These are phyloP conservation scores for Dolichotis patagonum DNA, from an alignment of 2,113 vertebrate species.

Conservation along the genomic window DNA sequence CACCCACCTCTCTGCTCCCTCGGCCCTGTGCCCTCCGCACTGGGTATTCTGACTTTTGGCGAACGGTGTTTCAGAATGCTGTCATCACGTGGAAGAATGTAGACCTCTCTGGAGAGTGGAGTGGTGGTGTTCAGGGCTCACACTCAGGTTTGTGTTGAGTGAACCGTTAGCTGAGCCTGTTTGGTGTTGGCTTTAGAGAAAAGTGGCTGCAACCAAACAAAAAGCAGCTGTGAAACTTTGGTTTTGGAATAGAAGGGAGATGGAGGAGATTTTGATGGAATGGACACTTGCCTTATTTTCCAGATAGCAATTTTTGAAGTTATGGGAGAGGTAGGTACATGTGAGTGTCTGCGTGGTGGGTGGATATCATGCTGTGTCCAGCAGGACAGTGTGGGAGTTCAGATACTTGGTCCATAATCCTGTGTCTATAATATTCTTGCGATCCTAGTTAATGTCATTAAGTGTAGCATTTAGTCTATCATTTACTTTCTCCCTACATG, in stretches of 20 bases:
- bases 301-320: background rate
- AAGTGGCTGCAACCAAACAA: background rate
- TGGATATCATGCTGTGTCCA: background rate
- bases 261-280: background rate
- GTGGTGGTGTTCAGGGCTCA: background rate
- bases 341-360: rapidly evolving
- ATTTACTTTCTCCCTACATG: background rate
- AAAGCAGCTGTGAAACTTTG: background rate
- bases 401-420: background rate
- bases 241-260: background rate
- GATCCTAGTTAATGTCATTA: slow-evolving; percentile 37
- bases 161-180: slow-evolving; percentile 28
- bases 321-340: background rate
- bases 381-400: background rate
- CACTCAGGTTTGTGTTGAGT: background rate
- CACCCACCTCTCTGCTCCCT: slow-evolving; percentile 27
- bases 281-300: background rate
- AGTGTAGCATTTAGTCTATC: background rate
- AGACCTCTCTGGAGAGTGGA: slow-evolving; percentile 56
- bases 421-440: background rate
- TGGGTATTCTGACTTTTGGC: slow-evolving; percentile 71
- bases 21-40: background rate
- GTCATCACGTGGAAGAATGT: slow-evolving; percentile 78
- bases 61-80: slow-evolving; percentile 79
- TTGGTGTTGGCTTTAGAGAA: slow-evolving; percentile 27